Conservation (phyloP, 2,113 vertebrate species). For the Hyla sarda region DNA sequence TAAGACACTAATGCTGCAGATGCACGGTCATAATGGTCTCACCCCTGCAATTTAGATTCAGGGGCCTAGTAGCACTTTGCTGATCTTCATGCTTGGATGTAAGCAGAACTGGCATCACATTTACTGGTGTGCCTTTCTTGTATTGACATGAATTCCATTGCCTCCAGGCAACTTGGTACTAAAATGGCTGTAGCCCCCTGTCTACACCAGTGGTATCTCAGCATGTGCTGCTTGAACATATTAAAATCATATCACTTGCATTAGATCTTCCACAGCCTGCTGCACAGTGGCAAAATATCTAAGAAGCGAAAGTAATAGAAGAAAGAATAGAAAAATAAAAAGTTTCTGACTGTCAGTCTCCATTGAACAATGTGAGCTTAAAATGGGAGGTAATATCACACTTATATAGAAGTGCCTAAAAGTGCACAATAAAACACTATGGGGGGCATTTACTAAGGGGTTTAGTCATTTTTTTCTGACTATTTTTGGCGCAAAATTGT, state of each 20-base stretch:
- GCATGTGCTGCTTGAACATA: conserved; percentile 14
- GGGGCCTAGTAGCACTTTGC: conserved; percentile 10
- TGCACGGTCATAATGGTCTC: conserved; percentile 5
- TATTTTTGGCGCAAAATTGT: too few relatives aligned
- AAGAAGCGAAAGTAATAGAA: neutral
- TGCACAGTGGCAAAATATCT: neutral
- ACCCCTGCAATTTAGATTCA: conserved; percentile 28
- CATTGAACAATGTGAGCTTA: too few relatives aligned
- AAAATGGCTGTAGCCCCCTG: neutral
- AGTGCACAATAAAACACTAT: too few relatives aligned
- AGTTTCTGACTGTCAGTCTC: neutral
- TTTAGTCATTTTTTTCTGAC: too few relatives aligned
- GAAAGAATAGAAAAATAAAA: neutral
- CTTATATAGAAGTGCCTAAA: too few relatives aligned
- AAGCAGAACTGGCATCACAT: conserved; percentile 34
- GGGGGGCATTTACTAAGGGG: too few relatives aligned
- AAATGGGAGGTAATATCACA: too few relatives aligned
- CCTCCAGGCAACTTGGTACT: neutral
- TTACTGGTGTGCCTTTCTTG: conserved; percentile 34
- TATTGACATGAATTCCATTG: conserved; percentile 38
- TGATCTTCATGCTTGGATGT: conserved; percentile 35
- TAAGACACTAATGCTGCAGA: conserved; percentile 18
- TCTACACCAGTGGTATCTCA: conserved; percentile 13
- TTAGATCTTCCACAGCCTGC: neutral
- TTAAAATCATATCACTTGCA: neutral